Evolutionary conservation across 1,140 invertebrate species (phyloP).

Genomic region (Leptinotarsa undecemlineata): DNA sequence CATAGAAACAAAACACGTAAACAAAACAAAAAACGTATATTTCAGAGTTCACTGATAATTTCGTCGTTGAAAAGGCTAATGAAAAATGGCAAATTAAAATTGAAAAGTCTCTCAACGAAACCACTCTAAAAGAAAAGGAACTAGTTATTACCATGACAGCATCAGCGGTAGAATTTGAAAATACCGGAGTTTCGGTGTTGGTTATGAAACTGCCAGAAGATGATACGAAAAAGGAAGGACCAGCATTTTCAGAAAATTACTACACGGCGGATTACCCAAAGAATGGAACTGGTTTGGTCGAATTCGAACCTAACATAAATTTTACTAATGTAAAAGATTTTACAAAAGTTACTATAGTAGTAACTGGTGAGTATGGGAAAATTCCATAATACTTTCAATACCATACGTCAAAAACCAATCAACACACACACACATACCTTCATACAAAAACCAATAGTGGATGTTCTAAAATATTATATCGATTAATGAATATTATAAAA

Average conservation of each 20-base stretch:
- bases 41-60: constrained; percentile 23
- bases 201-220: constrained; percentile 8
- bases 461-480: no score
- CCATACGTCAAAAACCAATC: no score
- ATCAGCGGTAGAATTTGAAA: constrained; percentile 1
- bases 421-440: no score
- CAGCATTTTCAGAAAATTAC: constrained; percentile 16
- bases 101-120: background rate
- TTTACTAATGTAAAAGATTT: background rate
- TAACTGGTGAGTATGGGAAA: background rate
- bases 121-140: constrained; percentile 18
- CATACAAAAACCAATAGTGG: no score
- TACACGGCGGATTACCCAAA: constrained; percentile 17
- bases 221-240: background rate
- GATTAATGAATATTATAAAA: no score
- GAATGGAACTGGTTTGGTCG: background rate
- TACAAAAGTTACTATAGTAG: background rate
- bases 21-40: background rate
- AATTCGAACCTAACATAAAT: background rate
- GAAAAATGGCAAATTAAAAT: constrained; percentile 12
- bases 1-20: no score
- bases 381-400: no score
- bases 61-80: background rate
- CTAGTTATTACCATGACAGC: constrained; percentile 28
- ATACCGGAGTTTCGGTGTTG: background rate